Conservation (phyloP, 2,113 vertebrate genomes). For the Psittacus erithacus region DNA sequence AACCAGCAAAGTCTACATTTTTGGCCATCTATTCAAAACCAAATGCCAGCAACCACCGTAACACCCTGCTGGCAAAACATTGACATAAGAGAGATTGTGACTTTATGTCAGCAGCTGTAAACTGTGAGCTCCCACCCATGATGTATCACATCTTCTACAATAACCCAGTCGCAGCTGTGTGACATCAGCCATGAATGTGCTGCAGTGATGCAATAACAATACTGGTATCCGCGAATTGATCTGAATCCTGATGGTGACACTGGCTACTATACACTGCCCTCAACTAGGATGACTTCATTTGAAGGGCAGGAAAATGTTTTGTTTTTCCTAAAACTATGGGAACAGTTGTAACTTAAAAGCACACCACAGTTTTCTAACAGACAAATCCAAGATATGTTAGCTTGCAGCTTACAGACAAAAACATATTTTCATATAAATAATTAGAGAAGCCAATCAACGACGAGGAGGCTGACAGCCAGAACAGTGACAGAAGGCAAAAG, state of each 20-base stretch:
- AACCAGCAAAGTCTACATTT: background rate
- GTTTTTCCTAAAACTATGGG: background rate
- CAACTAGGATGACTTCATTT: background rate
- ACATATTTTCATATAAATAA: background rate
- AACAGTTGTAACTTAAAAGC: background rate
- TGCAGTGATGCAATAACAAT: background rate
- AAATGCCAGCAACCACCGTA: background rate
- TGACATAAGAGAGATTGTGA: background rate
- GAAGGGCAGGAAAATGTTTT: background rate
- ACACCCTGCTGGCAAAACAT: fast-evolving
- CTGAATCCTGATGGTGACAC: background rate
- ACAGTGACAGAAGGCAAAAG: background rate
- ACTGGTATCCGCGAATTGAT: background rate
- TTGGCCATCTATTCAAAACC: background rate
- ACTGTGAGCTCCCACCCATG: background rate
- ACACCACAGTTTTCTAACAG: background rate
- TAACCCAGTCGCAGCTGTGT: background rate
- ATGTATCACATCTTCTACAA: background rate
- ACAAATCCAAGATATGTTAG: background rate
- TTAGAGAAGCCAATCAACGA: background rate
- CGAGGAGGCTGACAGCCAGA: background rate
- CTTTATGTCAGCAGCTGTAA: background rate
- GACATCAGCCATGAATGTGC: background rate
- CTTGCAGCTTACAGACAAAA: background rate
- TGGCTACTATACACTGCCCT: background rate